Evolutionary conservation across 1,140 invertebrate genomes (phyloP), one percentile per base, ranked within the genome.

Genomic region (Hylaeus anthracinus): DNA sequence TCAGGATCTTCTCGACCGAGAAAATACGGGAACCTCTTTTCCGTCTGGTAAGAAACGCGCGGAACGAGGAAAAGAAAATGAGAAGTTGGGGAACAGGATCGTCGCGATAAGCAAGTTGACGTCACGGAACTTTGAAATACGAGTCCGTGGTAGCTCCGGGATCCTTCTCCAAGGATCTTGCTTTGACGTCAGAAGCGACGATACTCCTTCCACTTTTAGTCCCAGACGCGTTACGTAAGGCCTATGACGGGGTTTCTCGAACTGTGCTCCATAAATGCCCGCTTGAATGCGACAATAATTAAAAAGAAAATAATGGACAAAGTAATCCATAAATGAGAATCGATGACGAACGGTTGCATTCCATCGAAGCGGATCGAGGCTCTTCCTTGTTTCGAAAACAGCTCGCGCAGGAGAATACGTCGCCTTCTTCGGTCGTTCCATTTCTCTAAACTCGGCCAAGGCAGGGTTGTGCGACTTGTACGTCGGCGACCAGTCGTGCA

Each of bases 371-470:
- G 12, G 2, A 53, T 70, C 66, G 60, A 79, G 61, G 60, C 48
- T 56, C 72, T 80, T 80, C 72, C 79, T 72, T 5, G 72, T 76
- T 45, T 63, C 48, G n/a, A 41, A 75, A 75, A 75, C 39, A 53
- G 26, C 60, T 1, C 65, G n/a, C 1, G 61, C 14, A 63, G 6
- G 12, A 41, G 37, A 63, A 53, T 26, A 72, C 51, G 48, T 71
- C 70, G 63, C 53, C 60, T 39, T 5, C 26, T 56, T 73, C 79
- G 64, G 58, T 45, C 70, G 67, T 83, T 79, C 81, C 65, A 83
- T 85, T 85, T 83, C 73, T 79, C 74, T 71, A 72, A 86, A 88
- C 79, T 87, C 85, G 86, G 86, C 80, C 86, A 88, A 88, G 86
- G 86, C 73, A 80, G 79, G 77, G 70, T 72, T 71, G 74, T 64